Percentiles rank a stretch among this genome's conserved stretches.
These are phyloP conservation scores for Aradus depressus DNA, from an alignment of 2,888 invertebrate species.

Conservation along the genomic window DNA sequence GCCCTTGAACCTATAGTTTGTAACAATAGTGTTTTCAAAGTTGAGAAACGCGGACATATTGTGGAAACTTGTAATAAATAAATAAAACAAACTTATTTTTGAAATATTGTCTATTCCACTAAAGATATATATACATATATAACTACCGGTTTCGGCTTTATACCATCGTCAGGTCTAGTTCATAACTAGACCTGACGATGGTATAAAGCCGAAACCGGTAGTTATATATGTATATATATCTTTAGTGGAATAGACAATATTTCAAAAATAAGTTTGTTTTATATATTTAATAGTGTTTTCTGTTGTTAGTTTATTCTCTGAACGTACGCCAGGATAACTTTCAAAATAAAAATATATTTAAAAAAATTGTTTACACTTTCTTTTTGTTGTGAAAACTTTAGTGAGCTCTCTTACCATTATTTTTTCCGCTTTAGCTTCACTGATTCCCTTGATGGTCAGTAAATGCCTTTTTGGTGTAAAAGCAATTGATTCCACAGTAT, in stretches of 20 bases:
- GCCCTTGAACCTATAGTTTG: too few relatives aligned
- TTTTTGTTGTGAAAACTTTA: neutral
- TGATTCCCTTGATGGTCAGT: conserved; percentile 83
- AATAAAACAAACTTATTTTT: too few relatives aligned
- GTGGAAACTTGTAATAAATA: too few relatives aligned
- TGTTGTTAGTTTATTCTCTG: neutral
- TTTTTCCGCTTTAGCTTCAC: conserved; percentile 95
- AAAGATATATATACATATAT: too few relatives aligned
- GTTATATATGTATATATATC: too few relatives aligned
- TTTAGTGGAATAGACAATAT: neutral
- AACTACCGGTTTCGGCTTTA: too few relatives aligned
- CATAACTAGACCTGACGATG: too few relatives aligned
- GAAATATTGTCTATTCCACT: too few relatives aligned
- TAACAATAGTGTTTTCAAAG: too few relatives aligned
- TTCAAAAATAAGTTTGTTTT: neutral
- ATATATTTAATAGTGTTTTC: neutral
- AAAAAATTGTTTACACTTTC: neutral
- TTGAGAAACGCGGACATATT: too few relatives aligned
- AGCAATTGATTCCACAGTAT: conserved; percentile 91
- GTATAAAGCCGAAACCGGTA: too few relatives aligned
- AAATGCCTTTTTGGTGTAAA: conserved; percentile 88
- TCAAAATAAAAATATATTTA: neutral
- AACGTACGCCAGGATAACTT: neutral
- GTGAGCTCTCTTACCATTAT: conserved; percentile 47
- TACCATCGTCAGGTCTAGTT: too few relatives aligned